A percentile compares a stretch with the other conserved stretches of the same genome.
Evolutionary conservation across 2,888 invertebrate genomes (phyloP).

Genomic region (Lithosia quadra): DNA sequence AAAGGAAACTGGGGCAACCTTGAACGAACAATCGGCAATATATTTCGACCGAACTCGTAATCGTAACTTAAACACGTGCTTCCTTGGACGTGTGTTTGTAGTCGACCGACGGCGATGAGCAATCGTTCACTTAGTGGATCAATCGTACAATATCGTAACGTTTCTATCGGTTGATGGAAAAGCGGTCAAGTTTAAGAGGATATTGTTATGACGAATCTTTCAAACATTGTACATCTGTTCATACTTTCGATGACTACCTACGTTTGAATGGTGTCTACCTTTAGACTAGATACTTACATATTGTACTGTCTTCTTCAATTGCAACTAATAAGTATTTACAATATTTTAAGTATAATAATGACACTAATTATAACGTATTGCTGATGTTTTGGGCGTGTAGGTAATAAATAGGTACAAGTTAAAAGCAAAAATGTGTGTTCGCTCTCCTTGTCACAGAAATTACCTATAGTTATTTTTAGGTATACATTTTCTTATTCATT

Average conservation of each 20-base stretch:
- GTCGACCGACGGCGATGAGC: constrained; percentile 41
- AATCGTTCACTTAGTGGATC: constrained; percentile 46
- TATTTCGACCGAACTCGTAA: constrained; percentile 47
- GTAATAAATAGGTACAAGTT: not conserved
- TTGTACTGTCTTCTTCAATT: not conserved
- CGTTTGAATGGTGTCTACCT: not conserved
- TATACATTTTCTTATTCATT: too few relatives aligned
- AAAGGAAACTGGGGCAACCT: constrained; percentile 52
- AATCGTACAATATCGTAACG: constrained; percentile 43
- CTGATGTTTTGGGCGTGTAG: not conserved
- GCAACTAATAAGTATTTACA: not conserved
- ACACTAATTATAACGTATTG: not conserved
- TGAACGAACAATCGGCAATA: constrained; percentile 52
- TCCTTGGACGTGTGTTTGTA: constrained; percentile 36
- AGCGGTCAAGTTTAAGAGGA: constrained; percentile 48
- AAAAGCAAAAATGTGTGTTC: not conserved
- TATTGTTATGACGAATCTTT: constrained; percentile 49
- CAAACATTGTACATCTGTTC: constrained; percentile 46
- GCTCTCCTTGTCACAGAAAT: not conserved
- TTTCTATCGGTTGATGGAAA: constrained; percentile 46
- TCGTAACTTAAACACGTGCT: constrained; percentile 49
- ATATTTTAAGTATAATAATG: not conserved
- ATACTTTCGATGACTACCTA: constrained; percentile 21
- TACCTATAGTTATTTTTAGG: not conserved
- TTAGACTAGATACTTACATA: not conserved